Evolutionary conservation across 2,113 vertebrate species (phyloP), one percentile per base, ranked within the genome.

Genomic region (Ornithorhynchus anatinus): DNA sequence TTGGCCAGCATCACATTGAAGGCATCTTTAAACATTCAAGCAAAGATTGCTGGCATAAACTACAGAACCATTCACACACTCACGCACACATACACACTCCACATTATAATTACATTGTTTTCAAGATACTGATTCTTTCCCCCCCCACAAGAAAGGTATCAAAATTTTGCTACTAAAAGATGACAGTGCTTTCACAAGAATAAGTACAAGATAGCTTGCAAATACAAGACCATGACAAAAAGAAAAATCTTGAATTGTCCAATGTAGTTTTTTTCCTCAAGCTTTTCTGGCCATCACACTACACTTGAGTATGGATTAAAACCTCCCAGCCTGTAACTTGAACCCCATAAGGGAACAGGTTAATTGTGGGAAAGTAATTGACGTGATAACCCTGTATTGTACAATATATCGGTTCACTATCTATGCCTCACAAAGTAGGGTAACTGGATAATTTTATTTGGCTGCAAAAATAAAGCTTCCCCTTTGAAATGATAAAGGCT

Each of bases 21-120:
- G 94, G 94, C 90, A 92, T 95, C 92, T 69, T 92, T 92, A 88
- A 91, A 97, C 96, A 97, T 96, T 98, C 96, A 95, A 95, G 93
- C 92, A 93, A 94, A 93, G 90, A 89, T 66, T 73, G 92, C 94
- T 92, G 91, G 92, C 91, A 86, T 89, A 90, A 91, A 92, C 89
- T 92, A 93, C 81, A 77, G 81, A 90, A 91, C 78, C 89, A 92
- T 84, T 90, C 89, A 86, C 65, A 89, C 86, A 73, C 50, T 52
- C 56, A 88, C 40, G 33, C 59, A 68, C 57, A 72, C 58, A 22
- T 81, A 85, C 81, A 69, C 88, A 93, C 80, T 72, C 80, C 92
- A 93, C 88, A 71, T 86, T 88, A 89, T 91, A 91, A 92, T 91
- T 91, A 92, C 90, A 88, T 89, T 90, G 87, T 89, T 91, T 93